These are phyloP conservation scores for Chaetodon trifasciatus DNA, from an alignment of 2,797 vertebrate species.

Conservation along the genomic window DNA sequence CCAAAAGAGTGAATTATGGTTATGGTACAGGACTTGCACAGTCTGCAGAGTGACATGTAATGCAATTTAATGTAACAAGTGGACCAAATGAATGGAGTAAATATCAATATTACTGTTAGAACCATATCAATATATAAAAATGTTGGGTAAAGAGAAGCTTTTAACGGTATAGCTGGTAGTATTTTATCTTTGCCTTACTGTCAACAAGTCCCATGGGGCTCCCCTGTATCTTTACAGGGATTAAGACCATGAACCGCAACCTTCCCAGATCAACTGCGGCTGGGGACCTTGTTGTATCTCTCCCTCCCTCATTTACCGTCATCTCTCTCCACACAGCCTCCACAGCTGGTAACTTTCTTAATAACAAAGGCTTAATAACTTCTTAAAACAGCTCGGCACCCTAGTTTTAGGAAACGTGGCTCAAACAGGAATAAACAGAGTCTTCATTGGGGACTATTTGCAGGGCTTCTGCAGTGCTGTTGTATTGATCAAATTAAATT, in stretches of 20 bases:
- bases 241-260: conserved; percentile 2
- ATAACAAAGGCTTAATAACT: not conserved
- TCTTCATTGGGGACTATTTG: not conserved
- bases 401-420: not conserved
- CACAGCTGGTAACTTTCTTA: conserved; percentile 1
- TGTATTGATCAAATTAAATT: not conserved
- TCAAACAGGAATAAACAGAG: not conserved
- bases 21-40: conserved; percentile 55
- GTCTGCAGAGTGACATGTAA: conserved; percentile 69
- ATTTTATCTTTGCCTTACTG: not conserved
- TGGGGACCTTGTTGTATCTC: not conserved
- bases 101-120: conserved; percentile 28
- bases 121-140: not conserved
- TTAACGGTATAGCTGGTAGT: not conserved
- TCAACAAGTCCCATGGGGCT: not conserved
- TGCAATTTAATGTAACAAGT: conserved; percentile 74
- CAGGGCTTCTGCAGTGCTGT: not conserved
- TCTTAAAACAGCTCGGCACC: not conserved
- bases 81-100: conserved; percentile 51
- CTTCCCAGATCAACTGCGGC: not conserved
- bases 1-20: conserved; percentile 61
- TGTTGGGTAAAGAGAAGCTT: not conserved
- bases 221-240: not conserved
- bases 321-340: not conserved
- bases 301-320: not conserved